A percentile compares a stretch with the other conserved stretches of the same genome.
Evolutionary conservation across 2,113 vertebrate genomes (phyloP).

Genomic region (Heliornis fulica): DNA sequence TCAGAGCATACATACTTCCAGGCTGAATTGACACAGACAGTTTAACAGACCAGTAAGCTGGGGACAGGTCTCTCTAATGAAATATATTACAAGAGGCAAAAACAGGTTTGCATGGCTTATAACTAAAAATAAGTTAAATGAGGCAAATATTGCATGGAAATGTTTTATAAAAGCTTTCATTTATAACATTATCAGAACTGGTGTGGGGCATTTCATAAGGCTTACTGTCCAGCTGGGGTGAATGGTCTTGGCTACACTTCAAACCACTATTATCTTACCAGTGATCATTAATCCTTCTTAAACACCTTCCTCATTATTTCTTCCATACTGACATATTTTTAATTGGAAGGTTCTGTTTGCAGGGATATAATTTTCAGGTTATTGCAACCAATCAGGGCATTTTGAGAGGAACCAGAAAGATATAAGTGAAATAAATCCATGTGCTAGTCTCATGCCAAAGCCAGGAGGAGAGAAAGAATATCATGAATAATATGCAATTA

Average conservation of each 20-base stretch:
- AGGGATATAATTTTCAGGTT: neutral
- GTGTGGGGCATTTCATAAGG: neutral
- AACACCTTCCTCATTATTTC: neutral
- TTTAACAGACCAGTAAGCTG: neutral
- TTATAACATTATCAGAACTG: neutral
- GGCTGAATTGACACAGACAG: neutral
- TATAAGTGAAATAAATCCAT: neutral
- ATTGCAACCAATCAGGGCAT: accelerated
- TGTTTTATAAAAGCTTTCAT: neutral
- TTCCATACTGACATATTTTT: neutral
- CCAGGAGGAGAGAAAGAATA: neutral
- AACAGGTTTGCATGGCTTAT: neutral
- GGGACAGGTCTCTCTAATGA: neutral
- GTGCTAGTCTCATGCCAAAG: neutral
- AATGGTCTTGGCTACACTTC: neutral
- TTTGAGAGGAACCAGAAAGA: neutral
- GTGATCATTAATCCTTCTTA: neutral
- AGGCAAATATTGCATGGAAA: neutral
- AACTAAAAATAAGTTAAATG: neutral
- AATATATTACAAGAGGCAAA: neutral
- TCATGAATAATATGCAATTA: neutral
- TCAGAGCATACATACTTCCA: neutral
- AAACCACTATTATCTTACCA: neutral
- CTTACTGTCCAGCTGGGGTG: neutral
- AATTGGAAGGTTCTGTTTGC: neutral